Evolutionary conservation across 2,797 vertebrate genomes (phyloP).

Genomic region (Tarsius wallacei): DNA sequence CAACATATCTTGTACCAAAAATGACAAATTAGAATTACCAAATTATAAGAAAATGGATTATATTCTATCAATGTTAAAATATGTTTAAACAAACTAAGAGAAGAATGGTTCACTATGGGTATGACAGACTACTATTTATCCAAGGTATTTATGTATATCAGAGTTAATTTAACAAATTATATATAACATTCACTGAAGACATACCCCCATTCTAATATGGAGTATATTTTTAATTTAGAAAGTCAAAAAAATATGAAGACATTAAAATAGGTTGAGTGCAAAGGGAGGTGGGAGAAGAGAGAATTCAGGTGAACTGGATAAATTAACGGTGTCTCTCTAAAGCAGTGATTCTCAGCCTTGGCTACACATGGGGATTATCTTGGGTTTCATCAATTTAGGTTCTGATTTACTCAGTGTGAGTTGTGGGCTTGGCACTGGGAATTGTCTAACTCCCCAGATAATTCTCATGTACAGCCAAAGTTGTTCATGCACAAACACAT

Average conservation of each 20-base stretch:
- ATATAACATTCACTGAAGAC: neutral
- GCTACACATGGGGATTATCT: neutral
- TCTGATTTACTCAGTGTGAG: neutral
- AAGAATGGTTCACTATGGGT: neutral
- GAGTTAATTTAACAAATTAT: slow-evolving; percentile 15
- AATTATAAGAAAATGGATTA: neutral
- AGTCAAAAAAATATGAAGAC: neutral
- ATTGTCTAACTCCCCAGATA: neutral
- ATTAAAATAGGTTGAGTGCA: neutral
- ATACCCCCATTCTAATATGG: neutral
- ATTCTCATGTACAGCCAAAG: neutral
- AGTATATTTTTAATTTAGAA: slow-evolving; percentile 37
- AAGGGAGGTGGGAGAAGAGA: slow-evolving; percentile 3
- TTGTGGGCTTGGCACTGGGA: neutral
- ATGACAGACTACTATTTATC: neutral
- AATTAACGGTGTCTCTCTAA: neutral
- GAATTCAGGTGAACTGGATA: neutral
- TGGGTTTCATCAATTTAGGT: neutral
- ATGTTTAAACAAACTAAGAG: slow-evolving; percentile 8
- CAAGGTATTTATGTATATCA: neutral
- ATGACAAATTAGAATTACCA: slow-evolving; percentile 5
- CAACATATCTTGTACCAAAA: neutral
- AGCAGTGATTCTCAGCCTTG: neutral
- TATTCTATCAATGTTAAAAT: slow-evolving; percentile 21
- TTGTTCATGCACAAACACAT: neutral